Evolutionary conservation across 2,797 vertebrate species (phyloP).

Genomic region (Propithecus deckenii): DNA sequence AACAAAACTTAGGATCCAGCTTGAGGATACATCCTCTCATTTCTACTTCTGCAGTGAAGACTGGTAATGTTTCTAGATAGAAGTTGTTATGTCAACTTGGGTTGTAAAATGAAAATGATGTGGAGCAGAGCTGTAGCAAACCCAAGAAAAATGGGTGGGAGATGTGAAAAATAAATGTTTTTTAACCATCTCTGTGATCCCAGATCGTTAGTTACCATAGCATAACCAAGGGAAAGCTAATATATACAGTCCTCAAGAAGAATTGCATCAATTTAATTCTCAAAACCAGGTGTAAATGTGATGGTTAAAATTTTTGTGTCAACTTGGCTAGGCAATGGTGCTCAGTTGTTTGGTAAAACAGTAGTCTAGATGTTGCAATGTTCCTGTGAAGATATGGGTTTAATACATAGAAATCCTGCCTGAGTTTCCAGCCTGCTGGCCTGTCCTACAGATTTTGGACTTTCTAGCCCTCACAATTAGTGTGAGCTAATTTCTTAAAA

Average conservation of each 20-base stretch:
- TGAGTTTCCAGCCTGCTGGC: neutral
- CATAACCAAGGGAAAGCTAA: neutral
- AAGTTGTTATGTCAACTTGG: neutral
- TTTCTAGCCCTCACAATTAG: neutral
- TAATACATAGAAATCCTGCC: neutral
- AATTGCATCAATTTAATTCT: neutral
- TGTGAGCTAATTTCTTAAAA: neutral
- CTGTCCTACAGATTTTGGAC: neutral
- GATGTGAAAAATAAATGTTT: neutral
- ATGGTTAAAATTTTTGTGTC: neutral
- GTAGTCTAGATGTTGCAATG: neutral
- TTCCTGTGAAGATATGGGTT: neutral
- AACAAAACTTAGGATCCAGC: neutral
- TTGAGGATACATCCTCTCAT: neutral
- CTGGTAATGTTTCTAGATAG: neutral
- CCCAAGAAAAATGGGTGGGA: neutral
- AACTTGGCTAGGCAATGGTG: neutral
- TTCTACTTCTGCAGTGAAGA: neutral
- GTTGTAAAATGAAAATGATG: neutral
- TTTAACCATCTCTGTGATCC: neutral
- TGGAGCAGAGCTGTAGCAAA: neutral
- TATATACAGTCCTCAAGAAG: neutral
- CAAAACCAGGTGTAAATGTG: neutral
- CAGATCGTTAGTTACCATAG: neutral
- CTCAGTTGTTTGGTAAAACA: neutral